Evolutionary conservation across 2,888 invertebrate genomes (phyloP).

Genomic region (Tuberolachnus salignus): DNA sequence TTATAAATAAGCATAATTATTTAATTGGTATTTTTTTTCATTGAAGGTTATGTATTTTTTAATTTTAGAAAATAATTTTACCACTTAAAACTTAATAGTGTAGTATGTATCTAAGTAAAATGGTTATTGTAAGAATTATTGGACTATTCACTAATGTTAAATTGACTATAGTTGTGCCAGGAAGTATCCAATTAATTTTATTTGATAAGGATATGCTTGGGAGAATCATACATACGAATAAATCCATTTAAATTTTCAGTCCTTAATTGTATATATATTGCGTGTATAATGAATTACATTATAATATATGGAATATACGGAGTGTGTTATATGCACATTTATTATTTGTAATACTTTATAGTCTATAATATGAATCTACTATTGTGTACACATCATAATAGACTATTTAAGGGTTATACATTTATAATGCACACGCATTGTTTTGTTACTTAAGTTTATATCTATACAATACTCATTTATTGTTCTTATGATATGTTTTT

Average conservation of each 20-base stretch:
- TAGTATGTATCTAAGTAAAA: conserved; percentile 1
- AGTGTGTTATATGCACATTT: neutral
- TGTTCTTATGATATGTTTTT: no score
- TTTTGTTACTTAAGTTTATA: no score
- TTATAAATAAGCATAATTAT: no score
- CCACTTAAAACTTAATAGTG: no score
- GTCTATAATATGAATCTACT: no score
- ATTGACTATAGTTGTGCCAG: conserved; percentile 36
- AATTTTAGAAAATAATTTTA: no score
- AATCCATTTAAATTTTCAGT: conserved; percentile 29
- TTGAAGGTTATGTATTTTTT: neutral
- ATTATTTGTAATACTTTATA: no score
- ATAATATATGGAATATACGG: neutral
- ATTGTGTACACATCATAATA: no score
- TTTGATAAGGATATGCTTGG: conserved; percentile 27
- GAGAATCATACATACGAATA: conserved; percentile 18
- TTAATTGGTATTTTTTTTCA: neutral
- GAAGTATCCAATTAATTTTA: conserved; percentile 41
- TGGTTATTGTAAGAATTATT: conserved; percentile 21
- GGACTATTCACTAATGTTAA: conserved; percentile 29
- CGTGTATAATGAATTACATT: neutral
- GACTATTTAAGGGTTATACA: no score
- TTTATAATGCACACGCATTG: no score
- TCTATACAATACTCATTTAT: no score
- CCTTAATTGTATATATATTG: conserved; percentile 1